phyloP scores from a whole-genome alignment of 2,888 invertebrate species.

The Gymnocheta viridis region DNA sequence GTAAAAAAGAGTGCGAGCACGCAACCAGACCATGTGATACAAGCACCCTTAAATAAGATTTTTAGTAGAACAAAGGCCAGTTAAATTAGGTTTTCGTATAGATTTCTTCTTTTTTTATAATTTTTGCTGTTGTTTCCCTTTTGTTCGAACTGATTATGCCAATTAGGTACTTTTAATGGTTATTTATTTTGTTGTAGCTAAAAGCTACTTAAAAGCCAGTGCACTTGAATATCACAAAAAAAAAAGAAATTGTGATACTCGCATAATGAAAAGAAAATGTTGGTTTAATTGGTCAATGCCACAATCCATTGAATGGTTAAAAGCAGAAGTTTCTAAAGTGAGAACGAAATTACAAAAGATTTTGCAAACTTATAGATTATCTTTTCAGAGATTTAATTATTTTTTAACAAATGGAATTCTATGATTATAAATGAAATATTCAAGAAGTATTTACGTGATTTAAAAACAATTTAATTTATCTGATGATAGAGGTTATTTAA shows the following conservation, averaged over 20 bases:
- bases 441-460: not conserved
- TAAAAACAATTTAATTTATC: not conserved
- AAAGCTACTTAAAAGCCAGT: slow-evolving; percentile 43
- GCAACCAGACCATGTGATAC: slow-evolving; percentile 30
- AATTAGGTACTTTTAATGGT: slow-evolving; percentile 56
- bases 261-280: slow-evolving; percentile 34
- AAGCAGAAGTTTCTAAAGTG: not conserved
- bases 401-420: not conserved
- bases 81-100: slow-evolving; percentile 1
- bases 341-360: not conserved
- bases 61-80: slow-evolving; percentile 26
- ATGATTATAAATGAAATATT: not conserved
- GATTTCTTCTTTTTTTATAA: not conserved
- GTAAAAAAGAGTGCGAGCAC: slow-evolving; percentile 22
- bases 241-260: not conserved
- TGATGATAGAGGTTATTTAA: too few species aligned
- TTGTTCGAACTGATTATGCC: slow-evolving; percentile 41
- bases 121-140: not conserved
- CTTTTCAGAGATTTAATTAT: not conserved
- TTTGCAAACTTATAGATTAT: not conserved
- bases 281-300: slow-evolving; percentile 57
- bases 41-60: slow-evolving; percentile 36
- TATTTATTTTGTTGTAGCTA: slow-evolving; percentile 37
- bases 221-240: slow-evolving; percentile 17
- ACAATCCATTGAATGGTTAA: slow-evolving; percentile 34